A percentile compares a stretch with the other conserved stretches of the same genome.
These are phyloP conservation scores for Cranoglanis bouderius DNA, from an alignment of 2,113 vertebrate species.

Conservation along the genomic window DNA sequence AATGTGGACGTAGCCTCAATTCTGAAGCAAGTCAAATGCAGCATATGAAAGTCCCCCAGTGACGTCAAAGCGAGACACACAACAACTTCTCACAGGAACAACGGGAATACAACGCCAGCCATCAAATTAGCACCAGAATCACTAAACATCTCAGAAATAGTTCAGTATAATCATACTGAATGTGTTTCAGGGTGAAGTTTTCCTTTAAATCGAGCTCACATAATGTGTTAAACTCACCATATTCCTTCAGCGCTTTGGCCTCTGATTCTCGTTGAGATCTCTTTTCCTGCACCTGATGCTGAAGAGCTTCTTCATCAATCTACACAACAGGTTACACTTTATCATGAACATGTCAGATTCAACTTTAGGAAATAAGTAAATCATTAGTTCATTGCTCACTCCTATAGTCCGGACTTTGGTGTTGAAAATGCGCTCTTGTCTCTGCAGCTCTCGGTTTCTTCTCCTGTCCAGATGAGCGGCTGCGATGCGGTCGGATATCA, in stretches of 20 bases:
- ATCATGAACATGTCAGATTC: background rate
- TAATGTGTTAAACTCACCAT: slow-evolving; percentile 53
- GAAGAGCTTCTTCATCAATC: slow-evolving; percentile 80
- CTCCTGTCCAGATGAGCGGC: slow-evolving; percentile 51
- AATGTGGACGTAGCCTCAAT: too few relatives aligned
- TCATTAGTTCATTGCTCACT: slow-evolving; percentile 51
- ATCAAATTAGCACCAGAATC: background rate
- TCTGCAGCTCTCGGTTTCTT: slow-evolving; percentile 55
- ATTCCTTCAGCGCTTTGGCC: slow-evolving; percentile 32
- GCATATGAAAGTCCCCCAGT: background rate
- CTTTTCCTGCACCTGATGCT: slow-evolving; percentile 79
- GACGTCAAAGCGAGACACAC: background rate
- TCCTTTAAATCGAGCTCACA: background rate
- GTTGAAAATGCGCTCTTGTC: slow-evolving; percentile 64
- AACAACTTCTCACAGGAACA: background rate
- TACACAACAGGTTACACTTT: slow-evolving; percentile 52
- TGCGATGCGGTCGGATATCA: slow-evolving; percentile 44
- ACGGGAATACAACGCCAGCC: background rate
- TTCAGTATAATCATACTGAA: background rate
- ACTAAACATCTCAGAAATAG: background rate
- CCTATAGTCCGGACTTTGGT: slow-evolving; percentile 64
- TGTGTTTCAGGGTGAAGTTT: background rate
- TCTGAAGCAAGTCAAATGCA: too few relatives aligned
- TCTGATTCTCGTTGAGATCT: slow-evolving; percentile 67
- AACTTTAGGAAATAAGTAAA: background rate